Base-by-base conservation (phyloP, 2,797 vertebrate genomes). In the Phataginus tricuspis region DNA sequence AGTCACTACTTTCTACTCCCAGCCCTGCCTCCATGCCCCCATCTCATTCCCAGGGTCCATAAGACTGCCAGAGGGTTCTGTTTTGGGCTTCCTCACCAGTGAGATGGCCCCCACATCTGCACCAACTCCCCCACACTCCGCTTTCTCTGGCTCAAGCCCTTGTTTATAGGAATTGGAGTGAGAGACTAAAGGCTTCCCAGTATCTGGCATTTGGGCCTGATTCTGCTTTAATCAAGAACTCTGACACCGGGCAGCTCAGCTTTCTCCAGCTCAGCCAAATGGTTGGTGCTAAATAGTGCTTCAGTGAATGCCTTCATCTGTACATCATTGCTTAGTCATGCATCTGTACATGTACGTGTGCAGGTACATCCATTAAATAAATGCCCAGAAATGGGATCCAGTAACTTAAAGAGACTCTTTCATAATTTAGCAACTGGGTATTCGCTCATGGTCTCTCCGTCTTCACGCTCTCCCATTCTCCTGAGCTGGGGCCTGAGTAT, bases 361-460 rank as follows among this genome's bases (percentile, higher is more conserved):
- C 5, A 63, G n/a, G 27, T 71, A 72, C 63, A 25, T 45, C n/a
- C 2, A 25, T 37, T 68, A 80, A 88, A 63, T 71, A 71, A 71
- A 77, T 49, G 72, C 31, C 71, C 71, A 64, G 86, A 79, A 93
- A 84, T 72, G 45, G 10, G 51, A 72, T 21, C 31, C 86, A n/a
- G 3, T 39, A 37, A 69, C 39, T 77, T 66, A 49, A 61, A 61
- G 42, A 74, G 72, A 53, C 25, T n/a, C 27, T 21, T 34, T 9
- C 4, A 37, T 45, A 69, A 12, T 25, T 77, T 69, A 71, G 29
- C 69, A 0, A 0, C 21, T 75, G 42, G 7, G 13, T 59, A 19
- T 42, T 68, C 34, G 68, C 19, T 89, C 27, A 27, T 19, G 39
- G 37, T 72, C 55, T 69, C 45, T 87, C 59, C 59, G 57, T 69